A percentile compares a stretch with the other conserved stretches of the same genome.
phyloP scores from a whole-genome alignment of 2,113 vertebrate genomes.

The Gyps fulvus region DNA sequence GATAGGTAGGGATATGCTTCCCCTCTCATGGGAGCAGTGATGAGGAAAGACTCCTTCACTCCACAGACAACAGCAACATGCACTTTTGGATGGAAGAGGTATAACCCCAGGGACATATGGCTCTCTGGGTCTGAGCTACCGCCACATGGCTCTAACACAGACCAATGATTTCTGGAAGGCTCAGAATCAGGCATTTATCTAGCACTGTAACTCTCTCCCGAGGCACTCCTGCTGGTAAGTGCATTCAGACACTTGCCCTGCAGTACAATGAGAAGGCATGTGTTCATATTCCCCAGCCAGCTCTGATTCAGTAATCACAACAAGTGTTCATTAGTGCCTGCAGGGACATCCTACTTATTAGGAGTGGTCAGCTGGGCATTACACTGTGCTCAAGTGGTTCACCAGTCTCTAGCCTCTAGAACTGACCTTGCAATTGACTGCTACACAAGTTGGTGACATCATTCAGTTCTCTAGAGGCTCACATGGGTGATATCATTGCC shows the following conservation, averaged over 20 bases:
- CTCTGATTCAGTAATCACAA: conserved; percentile 42
- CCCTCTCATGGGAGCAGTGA: not conserved
- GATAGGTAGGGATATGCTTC: not conserved
- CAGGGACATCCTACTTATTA: conserved; percentile 24
- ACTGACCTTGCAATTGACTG: not conserved
- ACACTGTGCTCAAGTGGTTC: not conserved
- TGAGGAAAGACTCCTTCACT: not conserved
- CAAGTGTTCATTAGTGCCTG: conserved; percentile 34
- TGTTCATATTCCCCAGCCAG: conserved; percentile 8
- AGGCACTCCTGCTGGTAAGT: conserved; percentile 7
- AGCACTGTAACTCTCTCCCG: not conserved
- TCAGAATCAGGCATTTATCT: conserved; percentile 3
- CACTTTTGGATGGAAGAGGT: not conserved
- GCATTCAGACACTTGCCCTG: not conserved
- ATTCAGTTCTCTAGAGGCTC: not conserved
- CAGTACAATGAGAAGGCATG: not conserved
- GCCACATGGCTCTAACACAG: not conserved
- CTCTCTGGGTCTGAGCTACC: not conserved
- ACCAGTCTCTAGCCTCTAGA: not conserved
- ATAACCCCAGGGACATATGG: not conserved
- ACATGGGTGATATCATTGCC: not conserved
- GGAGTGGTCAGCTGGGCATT: conserved; percentile 51
- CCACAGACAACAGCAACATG: not conserved
- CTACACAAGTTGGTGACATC: not conserved
- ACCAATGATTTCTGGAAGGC: not conserved